These are phyloP conservation scores for Crossaster papposus DNA, from an alignment of 53 echinoderm and acorn worm species.

Conservation along the genomic window DNA sequence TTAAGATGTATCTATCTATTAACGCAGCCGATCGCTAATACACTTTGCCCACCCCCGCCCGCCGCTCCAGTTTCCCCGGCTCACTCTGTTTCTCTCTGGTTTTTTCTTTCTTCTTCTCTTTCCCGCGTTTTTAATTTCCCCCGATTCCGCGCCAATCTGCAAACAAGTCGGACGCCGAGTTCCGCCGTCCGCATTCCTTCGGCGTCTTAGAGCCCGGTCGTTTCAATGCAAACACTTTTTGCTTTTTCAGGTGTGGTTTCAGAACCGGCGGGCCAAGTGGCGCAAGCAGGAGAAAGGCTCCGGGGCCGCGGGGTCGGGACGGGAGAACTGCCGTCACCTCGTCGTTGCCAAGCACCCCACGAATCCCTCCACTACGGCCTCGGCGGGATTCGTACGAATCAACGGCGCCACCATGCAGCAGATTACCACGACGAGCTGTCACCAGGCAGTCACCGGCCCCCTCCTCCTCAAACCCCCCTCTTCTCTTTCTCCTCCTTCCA, in stretches of 20 bases:
- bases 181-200: conserved; percentile 17
- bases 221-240: conserved; percentile 44
- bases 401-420: neutral
- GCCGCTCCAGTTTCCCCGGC: neutral
- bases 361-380: conserved; percentile 1
- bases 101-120: neutral
- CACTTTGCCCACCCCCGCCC: neutral
- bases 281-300: conserved; percentile 78
- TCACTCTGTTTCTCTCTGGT: neutral
- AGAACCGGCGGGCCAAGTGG: conserved; percentile 95
- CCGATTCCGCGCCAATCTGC: conserved; percentile 42
- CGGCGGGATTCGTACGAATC: neutral
- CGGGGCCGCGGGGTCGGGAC: conserved; percentile 24
- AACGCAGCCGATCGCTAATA: conserved; percentile 36
- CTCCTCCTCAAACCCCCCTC: neutral
- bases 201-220: conserved; percentile 28
- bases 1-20: conserved; percentile 49
- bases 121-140: conserved; percentile 31
- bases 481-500: neutral
- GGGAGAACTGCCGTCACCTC: conserved; percentile 1
- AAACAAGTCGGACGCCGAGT: conserved; percentile 11
- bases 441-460: neutral
- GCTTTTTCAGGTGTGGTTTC: conserved; percentile 91
- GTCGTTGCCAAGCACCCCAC: conserved; percentile 48
- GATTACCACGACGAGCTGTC: conserved; percentile 31